Evolutionary conservation across 2,888 invertebrate species (phyloP).

Genomic region (Busseola fusca): DNA sequence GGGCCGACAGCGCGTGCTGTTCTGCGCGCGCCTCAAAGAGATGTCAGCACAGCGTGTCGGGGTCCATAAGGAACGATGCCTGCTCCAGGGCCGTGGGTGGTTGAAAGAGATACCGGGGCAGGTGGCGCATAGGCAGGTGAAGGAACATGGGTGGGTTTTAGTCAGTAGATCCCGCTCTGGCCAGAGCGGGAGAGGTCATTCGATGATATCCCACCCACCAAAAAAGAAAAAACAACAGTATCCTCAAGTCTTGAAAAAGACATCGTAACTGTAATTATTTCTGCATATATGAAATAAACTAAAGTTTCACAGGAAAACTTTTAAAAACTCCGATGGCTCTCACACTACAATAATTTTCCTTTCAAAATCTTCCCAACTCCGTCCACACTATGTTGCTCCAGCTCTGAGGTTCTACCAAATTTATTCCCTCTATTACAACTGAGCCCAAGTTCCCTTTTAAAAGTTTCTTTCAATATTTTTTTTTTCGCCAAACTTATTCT

Average conservation of each 20-base stretch:
- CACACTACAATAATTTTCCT: conserved; percentile 46
- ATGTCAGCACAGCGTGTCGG: too few species aligned
- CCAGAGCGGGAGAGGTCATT: too few species aligned
- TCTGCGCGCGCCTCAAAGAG: too few species aligned
- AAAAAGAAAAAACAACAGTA: too few species aligned
- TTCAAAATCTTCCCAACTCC: conserved; percentile 37
- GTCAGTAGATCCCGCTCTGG: too few species aligned
- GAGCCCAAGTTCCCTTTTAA: conserved; percentile 62
- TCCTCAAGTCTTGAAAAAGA: neutral
- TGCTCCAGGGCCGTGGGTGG: too few species aligned
- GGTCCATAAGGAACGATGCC: too few species aligned
- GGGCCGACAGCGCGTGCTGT: too few species aligned
- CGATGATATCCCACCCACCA: too few species aligned
- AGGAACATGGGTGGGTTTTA: too few species aligned
- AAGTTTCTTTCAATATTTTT: conserved; percentile 51
- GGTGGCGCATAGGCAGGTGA: too few species aligned
- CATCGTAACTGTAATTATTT: neutral
- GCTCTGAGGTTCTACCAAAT: conserved; percentile 71
- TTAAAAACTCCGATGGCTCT: conserved; percentile 13
- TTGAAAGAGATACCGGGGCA: too few species aligned
- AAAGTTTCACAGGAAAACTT: conserved; percentile 21
- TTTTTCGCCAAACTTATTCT: conserved; percentile 58
- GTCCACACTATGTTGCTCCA: conserved; percentile 18
- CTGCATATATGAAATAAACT: neutral
- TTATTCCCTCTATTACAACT: conserved; percentile 72